Base-by-base conservation (phyloP, 1,140 invertebrate species). In the Harlomillsia oculata region DNA sequence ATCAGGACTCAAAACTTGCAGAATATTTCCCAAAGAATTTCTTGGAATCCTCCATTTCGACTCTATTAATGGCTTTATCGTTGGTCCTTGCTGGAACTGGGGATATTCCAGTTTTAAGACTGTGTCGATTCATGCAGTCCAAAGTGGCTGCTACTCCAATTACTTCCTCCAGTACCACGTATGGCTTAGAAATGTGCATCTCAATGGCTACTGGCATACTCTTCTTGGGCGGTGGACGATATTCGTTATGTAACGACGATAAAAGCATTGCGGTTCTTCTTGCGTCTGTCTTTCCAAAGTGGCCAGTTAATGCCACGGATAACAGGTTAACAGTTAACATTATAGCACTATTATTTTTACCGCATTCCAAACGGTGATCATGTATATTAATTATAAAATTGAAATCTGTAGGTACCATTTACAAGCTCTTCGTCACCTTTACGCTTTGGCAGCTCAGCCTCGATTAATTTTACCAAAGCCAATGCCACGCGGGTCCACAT, bases 251-350 rank as follows among this genome's bases (percentile, higher is more conserved):
- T 4, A 91, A 89, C 45, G 82, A 82, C 13, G 84, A 88, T 3
- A 79, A 82, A 62, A 82, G 89, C 11, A 79, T 97, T 8, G 92
- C 90, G 4, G 87, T 90, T 0, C 72, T 98, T 32, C 74, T 97
- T 32, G 88, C 87, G 69, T 86, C 94, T 2, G 85, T 97, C 70
- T 97, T 93, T 74, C 95, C 95, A 3, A 95, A 95, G 72, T 97
- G 93, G 72, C 95, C 95, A 39, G 91, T 85, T 3, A 89, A 96
- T 70, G 92, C 86, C 67, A 91, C 91, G 69, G 94, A 97, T 69
- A 97, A 97, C 71, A 82, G 89, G 82, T 87, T 72, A 62, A 3
- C 23, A 18, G 6, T 32, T 46, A 20, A 40, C 0, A 16, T 50
- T 48, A 25, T 11, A 30, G 18, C 9, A 21, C 8, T 32, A 23